Conservation (phyloP, 2,797 vertebrate genomes). For the Siniperca undulata region DNA sequence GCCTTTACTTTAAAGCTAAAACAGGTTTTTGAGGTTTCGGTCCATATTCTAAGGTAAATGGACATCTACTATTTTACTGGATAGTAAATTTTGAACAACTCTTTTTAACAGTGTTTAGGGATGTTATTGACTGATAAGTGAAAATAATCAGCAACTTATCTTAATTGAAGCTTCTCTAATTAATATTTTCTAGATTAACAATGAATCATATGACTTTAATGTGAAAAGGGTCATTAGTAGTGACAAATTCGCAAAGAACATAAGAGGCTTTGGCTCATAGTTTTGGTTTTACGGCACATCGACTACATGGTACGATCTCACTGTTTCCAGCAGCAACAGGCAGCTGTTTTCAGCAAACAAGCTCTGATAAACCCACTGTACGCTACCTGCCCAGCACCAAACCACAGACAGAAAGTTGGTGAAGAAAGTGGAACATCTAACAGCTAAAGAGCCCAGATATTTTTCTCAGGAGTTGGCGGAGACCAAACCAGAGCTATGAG, state of each 20-base stretch:
- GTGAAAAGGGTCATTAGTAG: background rate
- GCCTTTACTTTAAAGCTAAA: background rate
- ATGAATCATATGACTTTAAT: background rate
- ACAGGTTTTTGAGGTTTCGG: background rate
- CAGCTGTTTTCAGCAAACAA: too few species aligned
- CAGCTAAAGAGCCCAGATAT: too few species aligned
- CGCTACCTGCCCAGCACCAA: too few species aligned
- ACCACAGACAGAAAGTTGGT: too few species aligned
- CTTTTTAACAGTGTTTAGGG: background rate
- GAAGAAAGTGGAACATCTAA: too few species aligned
- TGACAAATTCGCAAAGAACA: background rate
- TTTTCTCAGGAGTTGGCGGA: background rate
- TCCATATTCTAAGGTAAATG: background rate
- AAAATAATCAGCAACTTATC: background rate
- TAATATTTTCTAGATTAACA: background rate
- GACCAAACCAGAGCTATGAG: background rate
- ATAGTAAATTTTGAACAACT: background rate
- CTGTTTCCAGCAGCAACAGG: too few species aligned
- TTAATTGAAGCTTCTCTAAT: too few species aligned
- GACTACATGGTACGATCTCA: too few species aligned
- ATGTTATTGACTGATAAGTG: too few species aligned
- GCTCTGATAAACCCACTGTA: too few species aligned
- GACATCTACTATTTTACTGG: background rate
- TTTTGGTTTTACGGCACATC: background rate
- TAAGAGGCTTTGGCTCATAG: background rate